phyloP scores from a whole-genome alignment of 2,797 vertebrate genomes.

The Orestias chungarensis region DNA sequence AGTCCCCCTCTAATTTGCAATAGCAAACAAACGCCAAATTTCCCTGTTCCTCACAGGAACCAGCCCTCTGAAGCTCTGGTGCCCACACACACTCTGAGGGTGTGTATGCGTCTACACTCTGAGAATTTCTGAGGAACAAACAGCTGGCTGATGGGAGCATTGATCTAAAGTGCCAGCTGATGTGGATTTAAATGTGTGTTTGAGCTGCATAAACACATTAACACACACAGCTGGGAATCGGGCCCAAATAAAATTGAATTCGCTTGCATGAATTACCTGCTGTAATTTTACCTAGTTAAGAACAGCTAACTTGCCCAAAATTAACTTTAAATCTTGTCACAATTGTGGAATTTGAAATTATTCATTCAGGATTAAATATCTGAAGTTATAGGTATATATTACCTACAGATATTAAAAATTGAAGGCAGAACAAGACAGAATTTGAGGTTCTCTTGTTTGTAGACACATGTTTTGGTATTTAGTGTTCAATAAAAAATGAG shows the following conservation, averaged over 20 bases:
- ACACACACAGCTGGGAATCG: slow-evolving; percentile 1
- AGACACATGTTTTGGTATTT: too few relatives aligned
- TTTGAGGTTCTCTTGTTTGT: too few relatives aligned
- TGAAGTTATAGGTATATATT: not conserved
- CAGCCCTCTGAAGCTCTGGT: slow-evolving; percentile 16
- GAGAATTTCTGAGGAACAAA: slow-evolving; percentile 33
- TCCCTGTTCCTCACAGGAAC: not conserved
- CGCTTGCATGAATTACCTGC: slow-evolving; percentile 2
- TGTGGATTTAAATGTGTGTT: slow-evolving; percentile 39
- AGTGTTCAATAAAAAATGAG: too few relatives aligned
- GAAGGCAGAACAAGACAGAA: not conserved
- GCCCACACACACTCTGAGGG: not conserved
- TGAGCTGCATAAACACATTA: slow-evolving; percentile 11
- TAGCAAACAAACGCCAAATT: slow-evolving; percentile 18
- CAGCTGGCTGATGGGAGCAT: slow-evolving; percentile 52
- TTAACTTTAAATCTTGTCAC: not conserved
- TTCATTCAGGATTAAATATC: not conserved
- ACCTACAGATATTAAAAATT: not conserved
- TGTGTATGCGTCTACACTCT: slow-evolving; percentile 4
- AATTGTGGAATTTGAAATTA: not conserved
- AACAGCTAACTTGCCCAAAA: not conserved
- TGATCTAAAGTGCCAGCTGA: slow-evolving; percentile 50
- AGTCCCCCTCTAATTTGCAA: slow-evolving; percentile 17
- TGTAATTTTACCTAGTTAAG: not conserved
- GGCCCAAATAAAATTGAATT: slow-evolving; percentile 5